Conservation (phyloP, 2,113 vertebrate species). For the Dinomys branickii region DNA sequence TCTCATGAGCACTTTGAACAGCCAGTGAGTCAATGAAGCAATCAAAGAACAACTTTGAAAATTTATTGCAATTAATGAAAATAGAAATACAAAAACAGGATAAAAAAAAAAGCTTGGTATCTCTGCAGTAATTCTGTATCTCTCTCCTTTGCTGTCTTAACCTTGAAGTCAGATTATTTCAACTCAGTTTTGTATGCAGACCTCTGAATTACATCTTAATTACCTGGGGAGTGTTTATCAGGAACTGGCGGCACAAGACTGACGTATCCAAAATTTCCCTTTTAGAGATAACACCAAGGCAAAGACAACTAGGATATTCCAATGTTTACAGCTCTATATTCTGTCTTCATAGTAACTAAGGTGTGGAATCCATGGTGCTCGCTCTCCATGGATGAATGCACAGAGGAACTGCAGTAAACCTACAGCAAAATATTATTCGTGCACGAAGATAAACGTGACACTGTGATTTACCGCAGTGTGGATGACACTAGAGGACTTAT, state of each 20-base stretch:
- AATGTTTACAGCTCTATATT: background rate
- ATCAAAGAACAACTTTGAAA: background rate
- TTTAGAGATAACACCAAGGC: background rate
- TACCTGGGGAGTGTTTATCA: background rate
- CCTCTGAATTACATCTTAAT: background rate
- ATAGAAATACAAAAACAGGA: background rate
- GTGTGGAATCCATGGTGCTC: background rate
- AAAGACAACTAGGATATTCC: background rate
- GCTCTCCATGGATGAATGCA: background rate
- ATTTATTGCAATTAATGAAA: background rate
- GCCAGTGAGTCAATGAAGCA: background rate
- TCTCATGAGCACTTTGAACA: background rate
- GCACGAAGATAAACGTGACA: background rate
- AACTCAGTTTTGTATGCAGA: background rate
- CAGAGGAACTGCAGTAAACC: background rate
- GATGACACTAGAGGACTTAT: background rate
- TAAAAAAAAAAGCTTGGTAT: background rate
- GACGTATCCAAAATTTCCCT: background rate
- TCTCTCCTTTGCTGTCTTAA: background rate
- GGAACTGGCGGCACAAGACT: background rate
- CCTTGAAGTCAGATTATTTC: background rate
- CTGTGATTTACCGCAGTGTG: background rate
- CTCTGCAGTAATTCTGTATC: background rate
- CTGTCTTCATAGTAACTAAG: background rate
- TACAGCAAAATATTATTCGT: background rate